Base-by-base conservation (phyloP, 2,888 invertebrate genomes). In the Cosmorhoe ocellata region DNA sequence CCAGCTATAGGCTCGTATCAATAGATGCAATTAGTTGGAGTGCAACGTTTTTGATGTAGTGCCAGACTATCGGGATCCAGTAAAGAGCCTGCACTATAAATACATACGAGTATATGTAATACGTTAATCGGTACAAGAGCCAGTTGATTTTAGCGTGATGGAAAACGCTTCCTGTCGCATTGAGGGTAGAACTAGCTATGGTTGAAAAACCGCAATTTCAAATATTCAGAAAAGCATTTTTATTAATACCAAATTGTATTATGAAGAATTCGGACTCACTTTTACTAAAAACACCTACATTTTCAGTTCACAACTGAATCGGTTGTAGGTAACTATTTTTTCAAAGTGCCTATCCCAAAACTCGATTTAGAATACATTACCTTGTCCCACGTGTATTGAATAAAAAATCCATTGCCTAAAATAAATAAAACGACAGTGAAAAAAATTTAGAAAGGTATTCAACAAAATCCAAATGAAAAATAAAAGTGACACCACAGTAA, bases 11-110 rank as follows among this genome's bases (percentile, higher is more conserved):
- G 75, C 74, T 63, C 66, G 78, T 79, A 82, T 87, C 88, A 86
- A 87, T 84, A 79, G 82, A 87, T 77, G 88, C 89, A 89, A 90
- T 90, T 90, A 90, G 86, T 84, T 83, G 76, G 85, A 90, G 89
- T 90, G 89, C 85, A 81, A 66, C 84, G 84, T 88, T 90, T 89
- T 89, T 87, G 88, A 90, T 84, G 85, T 84, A 84, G 84, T 81
- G 74, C 78, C 66, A 71, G 74, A 68, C 76, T 48, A 75, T 76
- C 69, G 77, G 76, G 73, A 71, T 65, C 64, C 69, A 74, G 72
- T 70, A 67, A 68, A 79, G 74, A 71, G 74, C 72, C n/a, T 64
- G 58, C 63, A 64, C 68, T 77, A 81, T 79, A 79, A 80, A 83
- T 81, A 81, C 58, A 81, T 77, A 72, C 69, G n/a, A n/a, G n/a